These are phyloP conservation scores for Polymixis lichenea DNA, from an alignment of 2,888 invertebrate genomes.

Conservation along the genomic window DNA sequence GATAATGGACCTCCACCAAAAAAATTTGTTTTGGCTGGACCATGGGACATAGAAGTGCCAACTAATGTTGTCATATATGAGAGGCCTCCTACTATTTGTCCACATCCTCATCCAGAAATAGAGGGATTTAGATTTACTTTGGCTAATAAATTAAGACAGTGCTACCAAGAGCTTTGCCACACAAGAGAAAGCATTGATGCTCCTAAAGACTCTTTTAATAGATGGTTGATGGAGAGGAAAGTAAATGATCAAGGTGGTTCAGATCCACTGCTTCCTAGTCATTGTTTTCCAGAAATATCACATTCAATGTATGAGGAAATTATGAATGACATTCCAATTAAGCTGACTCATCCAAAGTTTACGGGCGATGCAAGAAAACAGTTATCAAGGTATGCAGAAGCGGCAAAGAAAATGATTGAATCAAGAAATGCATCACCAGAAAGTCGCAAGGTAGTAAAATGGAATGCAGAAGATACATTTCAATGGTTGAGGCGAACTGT, in stretches of 20 bases:
- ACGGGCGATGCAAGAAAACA: conserved; percentile 99
- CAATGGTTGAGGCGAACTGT: conserved; percentile 98
- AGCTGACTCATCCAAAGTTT: conserved; percentile 98
- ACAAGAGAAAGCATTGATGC: conserved; percentile 98
- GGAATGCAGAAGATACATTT: conserved; percentile 99
- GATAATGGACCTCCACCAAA: conserved; percentile 95
- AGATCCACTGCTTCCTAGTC: conserved; percentile 97
- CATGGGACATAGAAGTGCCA: conserved; percentile 98
- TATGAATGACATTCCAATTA: conserved; percentile 99
- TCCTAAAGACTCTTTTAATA: conserved; percentile 98
- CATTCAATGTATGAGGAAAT: conserved; percentile 99
- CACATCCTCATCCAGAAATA: conserved; percentile 98
- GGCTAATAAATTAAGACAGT: conserved; percentile 95
- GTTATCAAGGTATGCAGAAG: conserved; percentile 97
- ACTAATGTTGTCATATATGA: conserved; percentile 98
- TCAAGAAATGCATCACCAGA: conserved; percentile 97
- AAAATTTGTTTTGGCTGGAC: conserved; percentile 96
- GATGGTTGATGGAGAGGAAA: conserved; percentile 99
- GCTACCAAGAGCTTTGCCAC: conserved; percentile 98
- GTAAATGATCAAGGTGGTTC: conserved; percentile 96
- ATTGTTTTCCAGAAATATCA: conserved; percentile 97
- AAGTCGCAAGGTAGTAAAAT: conserved; percentile 98
- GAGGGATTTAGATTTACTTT: conserved; percentile 96
- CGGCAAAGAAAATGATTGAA: conserved; percentile 99
- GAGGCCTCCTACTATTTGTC: conserved; percentile 95